Base-by-base conservation (phyloP, 2,888 invertebrate species). In the Encarsia formosa region DNA sequence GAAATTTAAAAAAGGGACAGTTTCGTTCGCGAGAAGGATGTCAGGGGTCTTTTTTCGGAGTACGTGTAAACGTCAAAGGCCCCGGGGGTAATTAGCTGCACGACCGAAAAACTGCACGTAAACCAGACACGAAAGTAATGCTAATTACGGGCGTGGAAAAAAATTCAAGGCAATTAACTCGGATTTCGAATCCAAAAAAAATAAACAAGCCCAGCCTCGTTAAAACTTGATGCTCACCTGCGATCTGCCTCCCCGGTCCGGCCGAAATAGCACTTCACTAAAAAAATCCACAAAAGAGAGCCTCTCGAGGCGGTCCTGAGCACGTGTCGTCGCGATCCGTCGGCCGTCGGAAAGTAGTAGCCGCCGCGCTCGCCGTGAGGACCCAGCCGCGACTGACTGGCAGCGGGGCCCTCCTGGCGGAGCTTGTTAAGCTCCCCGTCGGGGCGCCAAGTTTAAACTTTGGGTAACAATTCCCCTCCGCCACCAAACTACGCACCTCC, bases 361-460 rank as follows among this genome's bases (percentile, higher is more conserved):
- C 11, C 11, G 26, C 6, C 26, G 26, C 26, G 26, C 26, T 11
- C 26, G 26, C 6, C 26, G 26, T 6, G 26, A 26, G 6, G 26
- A 26, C 11, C 26, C 11, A 6, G 1, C 1, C 26, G 26, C 26
- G 26, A 26, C 26, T 6, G 26, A 6, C n/a, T n/a, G n/a, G n/a
- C n/a, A 73, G 68, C 68, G 71, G 68, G 29, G 35, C 70, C 71
- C 71, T 65, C 69, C 68, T 71, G 64, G 68, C 68, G 71, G 73
- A 73, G 66, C 73, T 71, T 70, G 73, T 73, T 73, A 73, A 72
- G 68, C 56, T 13, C 56, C n/a, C 3, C 72, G 72, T 71, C 72
- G 71, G 70, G 70, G 70, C 20, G 13, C 67, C 72, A 72, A 73
- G 73, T 73, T 72, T 72, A 71, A 73, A 73, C 73, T 73, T 73